These are phyloP conservation scores for Acinonyx jubatus DNA, from an alignment of 2,113 vertebrate genomes.

Conservation along the genomic window DNA sequence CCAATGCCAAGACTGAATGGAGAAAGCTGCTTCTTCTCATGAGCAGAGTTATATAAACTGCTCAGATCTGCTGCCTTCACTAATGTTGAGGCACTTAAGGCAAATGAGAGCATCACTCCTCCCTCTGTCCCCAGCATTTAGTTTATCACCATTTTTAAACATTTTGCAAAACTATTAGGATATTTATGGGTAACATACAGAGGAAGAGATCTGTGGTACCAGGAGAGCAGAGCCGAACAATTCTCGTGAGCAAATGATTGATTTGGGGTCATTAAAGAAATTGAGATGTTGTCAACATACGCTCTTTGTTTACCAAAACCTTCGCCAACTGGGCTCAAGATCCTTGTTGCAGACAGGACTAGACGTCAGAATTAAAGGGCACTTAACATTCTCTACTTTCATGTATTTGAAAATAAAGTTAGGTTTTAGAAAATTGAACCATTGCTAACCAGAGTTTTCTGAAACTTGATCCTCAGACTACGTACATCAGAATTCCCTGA, in stretches of 20 bases:
- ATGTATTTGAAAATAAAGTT: conserved; percentile 44
- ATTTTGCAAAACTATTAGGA: conserved; percentile 62
- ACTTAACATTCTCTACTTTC: conserved; percentile 13
- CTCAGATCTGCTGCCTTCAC: background rate
- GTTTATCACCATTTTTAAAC: conserved; percentile 11
- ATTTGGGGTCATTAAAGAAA: conserved; percentile 77
- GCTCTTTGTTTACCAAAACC: conserved; percentile 16
- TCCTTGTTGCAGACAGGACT: background rate
- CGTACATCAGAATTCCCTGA: background rate
- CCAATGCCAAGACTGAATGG: conserved; percentile 50
- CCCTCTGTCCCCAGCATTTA: conserved; percentile 22
- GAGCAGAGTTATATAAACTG: conserved; percentile 64
- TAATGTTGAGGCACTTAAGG: conserved; percentile 8
- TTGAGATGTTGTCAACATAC: conserved; percentile 48
- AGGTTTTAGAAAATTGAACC: conserved; percentile 7
- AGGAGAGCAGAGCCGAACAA: conserved; percentile 66
- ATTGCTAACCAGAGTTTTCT: conserved; percentile 4
- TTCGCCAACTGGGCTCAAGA: background rate
- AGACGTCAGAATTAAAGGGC: background rate
- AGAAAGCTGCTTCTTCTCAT: conserved; percentile 54
- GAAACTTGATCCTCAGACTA: conserved; percentile 23
- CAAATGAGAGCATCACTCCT: background rate
- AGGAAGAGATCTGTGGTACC: conserved; percentile 60
- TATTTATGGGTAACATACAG: conserved; percentile 48
- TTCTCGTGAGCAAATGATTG: conserved; percentile 77